Conservation (phyloP, 2,888 invertebrate genomes). For the Selenia dentaria region DNA sequence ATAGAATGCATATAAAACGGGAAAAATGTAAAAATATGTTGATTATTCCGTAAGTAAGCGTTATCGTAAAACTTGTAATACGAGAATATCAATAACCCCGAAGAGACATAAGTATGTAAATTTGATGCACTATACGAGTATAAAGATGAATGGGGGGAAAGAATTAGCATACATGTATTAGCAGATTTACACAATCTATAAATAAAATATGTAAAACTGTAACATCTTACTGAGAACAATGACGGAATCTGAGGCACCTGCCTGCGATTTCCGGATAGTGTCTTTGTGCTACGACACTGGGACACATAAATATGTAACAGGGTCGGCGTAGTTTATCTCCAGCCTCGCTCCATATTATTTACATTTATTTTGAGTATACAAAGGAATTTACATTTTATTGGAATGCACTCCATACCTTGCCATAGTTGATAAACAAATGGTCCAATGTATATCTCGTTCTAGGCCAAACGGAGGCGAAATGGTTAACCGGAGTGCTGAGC, state of each 20-base stretch:
- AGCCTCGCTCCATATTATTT: background rate
- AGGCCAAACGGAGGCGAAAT: constrained; percentile 81
- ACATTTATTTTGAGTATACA: background rate
- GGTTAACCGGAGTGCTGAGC: constrained; percentile 80
- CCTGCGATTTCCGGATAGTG: background rate
- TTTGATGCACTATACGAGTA: background rate
- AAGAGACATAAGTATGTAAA: background rate
- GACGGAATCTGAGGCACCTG: background rate
- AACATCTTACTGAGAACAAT: background rate
- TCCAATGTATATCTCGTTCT: constrained; percentile 67
- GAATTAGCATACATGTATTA: background rate
- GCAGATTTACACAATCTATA: background rate
- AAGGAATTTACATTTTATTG: background rate
- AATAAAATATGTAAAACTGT: background rate
- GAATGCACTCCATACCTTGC: background rate
- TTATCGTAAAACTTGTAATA: no score
- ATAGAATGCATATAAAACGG: no score
- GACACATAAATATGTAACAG: background rate
- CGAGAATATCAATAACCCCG: background rate
- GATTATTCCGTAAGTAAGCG: no score
- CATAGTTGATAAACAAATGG: constrained; percentile 4
- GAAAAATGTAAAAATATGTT: no score
- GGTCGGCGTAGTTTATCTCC: background rate
- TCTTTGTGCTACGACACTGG: background rate
- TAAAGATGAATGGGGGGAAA: background rate